phyloP scores from a whole-genome alignment of 30 jellyfish, hydroid and myxozoan species.

The Pseudorhiza aurosa region DNA sequence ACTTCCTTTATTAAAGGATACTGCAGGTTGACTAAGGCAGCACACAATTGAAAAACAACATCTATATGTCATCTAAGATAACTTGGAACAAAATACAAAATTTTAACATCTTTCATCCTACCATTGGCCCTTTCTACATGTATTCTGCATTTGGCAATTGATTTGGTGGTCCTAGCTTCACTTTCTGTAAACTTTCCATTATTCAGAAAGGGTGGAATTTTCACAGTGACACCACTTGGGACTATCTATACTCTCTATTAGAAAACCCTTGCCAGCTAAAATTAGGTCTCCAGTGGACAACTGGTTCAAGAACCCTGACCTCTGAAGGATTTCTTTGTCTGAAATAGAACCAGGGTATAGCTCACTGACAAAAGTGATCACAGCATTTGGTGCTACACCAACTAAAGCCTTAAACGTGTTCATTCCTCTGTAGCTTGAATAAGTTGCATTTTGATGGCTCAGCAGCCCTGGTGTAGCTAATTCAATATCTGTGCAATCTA shows the following conservation, averaged over 20 bases:
- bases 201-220: constrained; percentile 37
- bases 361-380: constrained; percentile 8
- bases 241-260: constrained; percentile 5
- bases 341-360: constrained; percentile 18
- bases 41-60: constrained; percentile 3
- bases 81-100: constrained; percentile 7
- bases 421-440: constrained; percentile 21
- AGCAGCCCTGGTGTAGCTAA: too few species aligned
- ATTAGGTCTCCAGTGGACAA: constrained; percentile 25
- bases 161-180: background rate
- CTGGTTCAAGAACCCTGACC: constrained; percentile 6
- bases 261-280: constrained; percentile 10
- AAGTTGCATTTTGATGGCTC: too few species aligned
- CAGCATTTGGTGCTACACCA: constrained; percentile 42
- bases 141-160: constrained; percentile 12
- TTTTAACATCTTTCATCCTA: constrained; percentile 24
- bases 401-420: constrained; percentile 14
- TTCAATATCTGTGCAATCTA: too few species aligned
- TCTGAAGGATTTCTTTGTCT: constrained; percentile 25
- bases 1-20: constrained; percentile 14
- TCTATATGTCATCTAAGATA: constrained; percentile 25
- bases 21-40: constrained; percentile 16
- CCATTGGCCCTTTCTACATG: constrained; percentile 46
- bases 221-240: constrained; percentile 33
- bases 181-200: constrained; percentile 22